Evolutionary conservation across 2,888 invertebrate species (phyloP).

Genomic region (Cephus pygmeus): DNA sequence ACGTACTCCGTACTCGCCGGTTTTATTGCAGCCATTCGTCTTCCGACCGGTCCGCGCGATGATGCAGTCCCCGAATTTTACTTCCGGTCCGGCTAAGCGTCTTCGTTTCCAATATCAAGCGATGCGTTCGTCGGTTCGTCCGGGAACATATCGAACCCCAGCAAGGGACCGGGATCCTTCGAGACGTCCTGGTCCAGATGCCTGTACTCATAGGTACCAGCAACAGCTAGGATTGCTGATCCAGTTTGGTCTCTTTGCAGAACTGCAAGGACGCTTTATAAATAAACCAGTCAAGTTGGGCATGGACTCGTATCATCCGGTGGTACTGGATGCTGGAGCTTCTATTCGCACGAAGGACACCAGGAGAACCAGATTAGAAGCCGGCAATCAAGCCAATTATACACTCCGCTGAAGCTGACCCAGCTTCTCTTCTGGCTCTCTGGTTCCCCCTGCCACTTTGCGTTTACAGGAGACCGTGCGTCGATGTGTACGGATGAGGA

Average conservation of each 20-base stretch:
- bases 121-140: background rate
- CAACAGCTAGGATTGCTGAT: background rate
- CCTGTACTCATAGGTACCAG: background rate
- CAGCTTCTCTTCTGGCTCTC: constrained; percentile 53
- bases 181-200: background rate
- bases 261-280: background rate
- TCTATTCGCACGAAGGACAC: constrained; percentile 12
- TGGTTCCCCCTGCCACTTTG: constrained; percentile 19
- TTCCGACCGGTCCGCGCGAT: constrained; percentile 36
- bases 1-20: constrained; percentile 36
- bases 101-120: background rate
- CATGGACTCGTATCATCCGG: background rate
- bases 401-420: constrained; percentile 63
- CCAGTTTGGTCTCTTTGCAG: background rate
- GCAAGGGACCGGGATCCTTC: background rate
- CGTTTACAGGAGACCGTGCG: constrained; percentile 2
- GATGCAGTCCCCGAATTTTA: constrained; percentile 41
- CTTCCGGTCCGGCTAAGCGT: constrained; percentile 12
- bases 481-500: constrained; percentile 15
- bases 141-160: background rate
- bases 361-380: constrained; percentile 62
- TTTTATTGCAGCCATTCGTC: constrained; percentile 54
- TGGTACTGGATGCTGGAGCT: background rate
- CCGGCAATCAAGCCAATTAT: constrained; percentile 65
- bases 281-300: background rate